These are phyloP conservation scores for Mactra quadrangularis DNA, from an alignment of 1,140 invertebrate species.

Conservation along the genomic window DNA sequence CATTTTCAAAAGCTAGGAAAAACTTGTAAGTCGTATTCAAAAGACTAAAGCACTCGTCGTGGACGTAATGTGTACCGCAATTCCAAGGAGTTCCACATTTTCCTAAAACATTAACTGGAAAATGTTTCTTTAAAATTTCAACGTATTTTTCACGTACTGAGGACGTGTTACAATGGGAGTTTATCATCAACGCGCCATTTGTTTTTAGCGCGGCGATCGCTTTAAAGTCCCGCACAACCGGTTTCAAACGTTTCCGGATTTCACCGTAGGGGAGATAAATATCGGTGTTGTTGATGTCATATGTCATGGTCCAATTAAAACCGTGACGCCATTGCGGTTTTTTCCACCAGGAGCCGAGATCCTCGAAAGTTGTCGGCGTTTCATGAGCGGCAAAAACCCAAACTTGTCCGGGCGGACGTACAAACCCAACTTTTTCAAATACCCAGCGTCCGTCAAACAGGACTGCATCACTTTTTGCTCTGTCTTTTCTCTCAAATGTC, in stretches of 20 bases:
- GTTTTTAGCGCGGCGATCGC: slow-evolving; percentile 10
- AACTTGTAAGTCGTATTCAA: slow-evolving; percentile 52
- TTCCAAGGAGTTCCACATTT: slow-evolving; percentile 41
- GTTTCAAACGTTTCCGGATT: slow-evolving; percentile 20
- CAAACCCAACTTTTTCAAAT: slow-evolving; percentile 25
- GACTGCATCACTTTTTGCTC: slow-evolving; percentile 13
- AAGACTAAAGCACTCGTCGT: slow-evolving; percentile 45
- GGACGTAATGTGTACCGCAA: slow-evolving; percentile 46
- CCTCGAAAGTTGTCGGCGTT: not conserved
- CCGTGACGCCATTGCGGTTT: slow-evolving; percentile 27
- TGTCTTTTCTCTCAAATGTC: slow-evolving; percentile 12
- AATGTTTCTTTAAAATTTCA: slow-evolving; percentile 21
- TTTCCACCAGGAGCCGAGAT: slow-evolving; percentile 18
- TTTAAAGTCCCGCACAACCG: slow-evolving; percentile 11
- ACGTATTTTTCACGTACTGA: slow-evolving; percentile 31
- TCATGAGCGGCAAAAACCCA: slow-evolving; percentile 52
- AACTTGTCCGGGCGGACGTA: slow-evolving; percentile 32
- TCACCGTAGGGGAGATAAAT: slow-evolving; percentile 48
- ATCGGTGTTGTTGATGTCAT: slow-evolving; percentile 49
- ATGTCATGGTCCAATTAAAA: slow-evolving; percentile 55
- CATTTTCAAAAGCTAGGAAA: slow-evolving; percentile 52
- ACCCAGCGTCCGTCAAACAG: slow-evolving; percentile 46
- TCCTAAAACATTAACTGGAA: slow-evolving; percentile 14
- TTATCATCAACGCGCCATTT: slow-evolving; percentile 35
- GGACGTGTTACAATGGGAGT: slow-evolving; percentile 40